Evolutionary conservation across 2,888 invertebrate species (phyloP), one percentile per base, ranked within the genome.

Genomic region (Baronia brevicornis): DNA sequence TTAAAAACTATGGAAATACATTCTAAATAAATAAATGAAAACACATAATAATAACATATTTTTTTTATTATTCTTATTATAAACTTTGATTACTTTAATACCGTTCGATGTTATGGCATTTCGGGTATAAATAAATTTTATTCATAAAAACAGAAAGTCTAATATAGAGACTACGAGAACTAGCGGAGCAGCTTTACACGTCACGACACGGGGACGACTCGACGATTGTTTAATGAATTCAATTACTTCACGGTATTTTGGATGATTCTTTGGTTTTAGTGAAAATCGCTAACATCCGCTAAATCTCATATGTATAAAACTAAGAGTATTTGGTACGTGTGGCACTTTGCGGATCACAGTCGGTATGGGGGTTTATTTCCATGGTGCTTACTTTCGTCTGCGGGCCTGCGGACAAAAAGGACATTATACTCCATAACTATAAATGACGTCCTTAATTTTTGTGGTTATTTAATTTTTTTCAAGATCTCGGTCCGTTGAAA

Each of bases 351-450:
- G 33, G 41, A 56, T 59, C 56, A 60, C 54, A 54, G 51, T 44
- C 50, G 36, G 22, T 11, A 15, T 10, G 20, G 13, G 8, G 26
- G 20, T 26, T n/a, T n/a, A 12, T 3, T 2, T 25, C 10, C n/a
- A 20, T 21, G 23, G 35, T 35, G 28, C 43, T 51, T 65, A 77
- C 64, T 78, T 75, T 50, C 77, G 55, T 64, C 73, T 65, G 68
- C 68, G 67, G 23, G 70, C 68, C 79, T 78, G 72, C 5, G 39
- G 39, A 48, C 30, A 59, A 55, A 45, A 38, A 40, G 30, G 5
- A n/a, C 12, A 17, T 24, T 6, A 15, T 23, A 33, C 13, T 19
- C n/a, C 14, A 31, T 33, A 17, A 18, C 19, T 5, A 25, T 9
- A 4, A 11, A 21, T 23, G n/a, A 10, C n/a, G n/a, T n/a, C n/a